These are phyloP conservation scores for Colletes latitarsis DNA, from an alignment of 1,140 invertebrate genomes.

Conservation along the genomic window DNA sequence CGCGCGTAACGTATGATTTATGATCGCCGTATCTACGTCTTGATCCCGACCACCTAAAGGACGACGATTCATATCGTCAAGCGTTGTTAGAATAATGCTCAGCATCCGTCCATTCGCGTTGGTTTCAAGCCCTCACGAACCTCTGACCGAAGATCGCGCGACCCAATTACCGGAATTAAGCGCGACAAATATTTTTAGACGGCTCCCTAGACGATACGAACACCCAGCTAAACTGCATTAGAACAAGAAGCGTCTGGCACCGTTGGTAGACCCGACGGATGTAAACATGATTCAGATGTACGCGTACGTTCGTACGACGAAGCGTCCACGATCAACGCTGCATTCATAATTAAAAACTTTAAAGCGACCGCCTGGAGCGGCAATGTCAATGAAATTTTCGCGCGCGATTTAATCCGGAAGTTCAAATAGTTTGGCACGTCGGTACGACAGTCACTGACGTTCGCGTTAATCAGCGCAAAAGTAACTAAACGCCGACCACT, in stretches of 20 bases:
- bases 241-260: no score
- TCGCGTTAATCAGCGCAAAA: background rate
- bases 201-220: background rate
- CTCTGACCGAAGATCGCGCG: conserved; percentile 8
- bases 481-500: background rate
- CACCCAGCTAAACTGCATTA: no score
- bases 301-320: no score
- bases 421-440: background rate
- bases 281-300: no score
- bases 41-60: background rate
- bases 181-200: conserved; percentile 31
- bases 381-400: background rate
- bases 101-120: conserved; percentile 13
- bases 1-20: conserved; percentile 17
- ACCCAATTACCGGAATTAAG: conserved; percentile 42
- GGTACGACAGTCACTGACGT: background rate
- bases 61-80: conserved; percentile 11
- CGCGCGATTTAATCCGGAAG: no score
- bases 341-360: no score
- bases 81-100: conserved; percentile 37
- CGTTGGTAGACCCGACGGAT: no score
- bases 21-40: conserved; percentile 9
- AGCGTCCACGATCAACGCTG: no score
- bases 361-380: no score
- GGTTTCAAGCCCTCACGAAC: background rate